Percentiles rank a stretch among this genome's conserved stretches.
These are phyloP conservation scores for Phania funesta DNA, from an alignment of 2,888 invertebrate species.

Conservation along the genomic window DNA sequence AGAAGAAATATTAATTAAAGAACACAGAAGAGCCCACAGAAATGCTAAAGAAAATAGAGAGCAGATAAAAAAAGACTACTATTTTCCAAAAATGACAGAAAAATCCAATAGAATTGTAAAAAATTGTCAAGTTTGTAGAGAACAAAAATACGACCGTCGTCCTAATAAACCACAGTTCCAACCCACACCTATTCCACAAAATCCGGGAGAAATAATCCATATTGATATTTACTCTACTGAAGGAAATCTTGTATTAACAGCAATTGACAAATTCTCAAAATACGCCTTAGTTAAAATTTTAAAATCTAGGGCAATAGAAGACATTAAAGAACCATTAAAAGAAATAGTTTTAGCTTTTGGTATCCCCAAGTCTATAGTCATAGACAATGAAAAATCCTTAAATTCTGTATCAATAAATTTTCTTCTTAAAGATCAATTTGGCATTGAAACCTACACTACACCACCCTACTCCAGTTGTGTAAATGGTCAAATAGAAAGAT, in stretches of 20 bases:
- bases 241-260: neutral
- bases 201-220: no score
- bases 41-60: constrained; percentile 37
- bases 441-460: constrained; percentile 29
- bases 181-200: constrained; percentile 6
- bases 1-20: constrained; percentile 23
- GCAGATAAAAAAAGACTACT: constrained; percentile 19
- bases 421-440: constrained; percentile 27
- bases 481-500: no score
- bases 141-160: constrained; percentile 17
- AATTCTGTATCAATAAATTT: constrained; percentile 36
- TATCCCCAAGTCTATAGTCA: constrained; percentile 27
- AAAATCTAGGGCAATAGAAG: neutral
- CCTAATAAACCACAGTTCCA: constrained; percentile 5
- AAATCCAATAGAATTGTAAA: neutral
- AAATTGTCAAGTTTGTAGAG: neutral
- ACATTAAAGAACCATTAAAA: constrained; percentile 2
- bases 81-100: constrained; percentile 37
- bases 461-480: constrained; percentile 35
- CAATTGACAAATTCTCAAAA: no score
- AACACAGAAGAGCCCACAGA: constrained; percentile 35
- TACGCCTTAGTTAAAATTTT: neutral
- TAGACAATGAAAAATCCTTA: constrained; percentile 44
- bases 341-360: constrained; percentile 32
- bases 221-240: neutral